phyloP scores from a whole-genome alignment of 2,888 invertebrate species.

The Phasia obesa region DNA sequence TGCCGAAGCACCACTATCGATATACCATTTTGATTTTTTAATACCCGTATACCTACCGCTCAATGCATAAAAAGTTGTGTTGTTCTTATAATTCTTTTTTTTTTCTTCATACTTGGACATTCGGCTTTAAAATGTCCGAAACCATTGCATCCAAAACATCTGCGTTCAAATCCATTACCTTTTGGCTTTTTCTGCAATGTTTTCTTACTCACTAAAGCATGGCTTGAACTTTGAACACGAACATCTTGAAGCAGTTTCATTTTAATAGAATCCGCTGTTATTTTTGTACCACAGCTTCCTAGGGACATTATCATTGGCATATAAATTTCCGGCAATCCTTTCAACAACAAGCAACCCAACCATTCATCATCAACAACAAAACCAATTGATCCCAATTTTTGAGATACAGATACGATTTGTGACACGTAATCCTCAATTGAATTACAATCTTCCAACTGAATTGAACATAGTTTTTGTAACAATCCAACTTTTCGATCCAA shows the following conservation, averaged over 20 bases:
- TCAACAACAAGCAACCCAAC: conserved; percentile 63
- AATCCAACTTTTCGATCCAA: conserved; percentile 25
- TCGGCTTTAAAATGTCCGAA: too few species aligned
- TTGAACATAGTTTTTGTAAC: conserved; percentile 32
- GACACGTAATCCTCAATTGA: conserved; percentile 38
- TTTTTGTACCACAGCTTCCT: conserved; percentile 61
- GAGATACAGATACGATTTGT: conserved; percentile 32
- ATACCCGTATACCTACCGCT: conserved; percentile 12
- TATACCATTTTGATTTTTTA: too few species aligned
- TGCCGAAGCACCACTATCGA: conserved; percentile 32
- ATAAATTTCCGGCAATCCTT: conserved; percentile 63
- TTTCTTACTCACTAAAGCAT: conserved; percentile 3
- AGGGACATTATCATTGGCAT: conserved; percentile 70
- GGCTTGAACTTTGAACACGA: background rate
- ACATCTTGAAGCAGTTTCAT: conserved; percentile 45
- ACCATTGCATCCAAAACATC: too few species aligned
- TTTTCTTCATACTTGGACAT: too few species aligned
- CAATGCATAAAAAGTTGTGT: conserved; percentile 33
- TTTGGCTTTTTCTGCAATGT: conserved; percentile 18
- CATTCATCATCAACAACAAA: conserved; percentile 60
- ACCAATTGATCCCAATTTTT: conserved; percentile 51
- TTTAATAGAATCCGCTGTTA: conserved; percentile 12
- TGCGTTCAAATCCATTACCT: conserved; percentile 18
- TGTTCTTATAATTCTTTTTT: conserved; percentile 24
- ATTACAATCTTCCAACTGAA: conserved; percentile 12